phyloP scores from a whole-genome alignment of 2,888 invertebrate species.

The Nomada ruficornis region DNA sequence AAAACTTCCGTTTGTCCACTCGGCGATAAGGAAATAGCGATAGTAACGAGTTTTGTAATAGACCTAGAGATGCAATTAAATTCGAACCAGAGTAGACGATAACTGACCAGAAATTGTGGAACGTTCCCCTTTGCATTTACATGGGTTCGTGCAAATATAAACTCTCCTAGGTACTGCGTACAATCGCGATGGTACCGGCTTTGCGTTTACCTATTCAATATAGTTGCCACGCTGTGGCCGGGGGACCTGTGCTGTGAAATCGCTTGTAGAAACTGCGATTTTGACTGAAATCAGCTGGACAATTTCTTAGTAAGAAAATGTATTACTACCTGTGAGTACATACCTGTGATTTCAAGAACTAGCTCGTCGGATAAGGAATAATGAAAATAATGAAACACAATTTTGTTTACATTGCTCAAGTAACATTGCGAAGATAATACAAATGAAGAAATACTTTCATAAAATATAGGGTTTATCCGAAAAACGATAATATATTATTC shows the following conservation, averaged over 20 bases:
- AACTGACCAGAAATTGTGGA: slow-evolving; percentile 78
- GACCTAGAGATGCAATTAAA: slow-evolving; percentile 63
- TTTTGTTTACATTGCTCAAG: too few species aligned
- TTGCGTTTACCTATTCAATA: slow-evolving; percentile 75
- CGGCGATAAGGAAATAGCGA: slow-evolving; percentile 42
- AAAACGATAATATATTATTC: too few species aligned
- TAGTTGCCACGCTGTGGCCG: slow-evolving; percentile 73
- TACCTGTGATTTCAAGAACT: neutral
- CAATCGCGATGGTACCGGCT: slow-evolving; percentile 67
- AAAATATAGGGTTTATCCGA: too few species aligned
- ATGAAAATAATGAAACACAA: too few species aligned
- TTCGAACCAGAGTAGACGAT: slow-evolving; percentile 75
- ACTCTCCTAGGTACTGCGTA: slow-evolving; percentile 53
- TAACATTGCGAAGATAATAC: too few species aligned
- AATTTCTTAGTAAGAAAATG: neutral
- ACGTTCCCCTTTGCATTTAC: slow-evolving; percentile 70
- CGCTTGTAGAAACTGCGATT: slow-evolving; percentile 51
- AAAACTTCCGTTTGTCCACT: neutral
- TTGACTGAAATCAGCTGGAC: slow-evolving; percentile 15
- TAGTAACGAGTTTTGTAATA: slow-evolving; percentile 55
- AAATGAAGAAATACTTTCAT: too few species aligned
- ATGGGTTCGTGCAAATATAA: slow-evolving; percentile 72
- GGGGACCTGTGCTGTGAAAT: slow-evolving; percentile 69
- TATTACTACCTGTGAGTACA: too few species aligned
- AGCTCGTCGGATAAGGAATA: too few species aligned